Evolutionary conservation across 1,140 invertebrate genomes (phyloP), one percentile per base, ranked within the genome.

Genomic region (Mylabris phalerata): DNA sequence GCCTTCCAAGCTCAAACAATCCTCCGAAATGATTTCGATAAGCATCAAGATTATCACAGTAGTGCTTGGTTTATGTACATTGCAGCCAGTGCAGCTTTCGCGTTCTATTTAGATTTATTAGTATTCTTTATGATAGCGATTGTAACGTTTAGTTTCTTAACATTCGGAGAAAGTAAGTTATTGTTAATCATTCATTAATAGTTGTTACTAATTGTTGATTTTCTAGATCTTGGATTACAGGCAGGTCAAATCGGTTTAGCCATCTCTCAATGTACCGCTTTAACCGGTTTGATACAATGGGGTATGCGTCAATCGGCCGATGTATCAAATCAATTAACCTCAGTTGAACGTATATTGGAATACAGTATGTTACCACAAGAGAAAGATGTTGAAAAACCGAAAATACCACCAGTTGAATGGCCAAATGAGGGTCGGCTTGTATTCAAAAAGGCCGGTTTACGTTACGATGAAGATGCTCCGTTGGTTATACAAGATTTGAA

Each of bases 241-340:
- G 82, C 80, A 26, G 81, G 84, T 7, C 67, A 79, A 56, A 78
- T 82, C 0, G 81, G 81, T 51, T 66, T 82, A n/a, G 80, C 80
- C 0, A 81, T 82, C 47, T 81, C 80, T 0, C 80, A 82, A 64
- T 74, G 78, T 3, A 77, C 80, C 66, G 71, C 76, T 0, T 69
- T 82, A 65, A 78, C 79, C 3, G 78, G 78, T 40, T 73, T 80
- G 65, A 76, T 89, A 48, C 87, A 89, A 68, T 88, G 86, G 84
- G 83, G 82, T 39, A 83, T 88, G 63, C 72, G 86, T 49, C 85
- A 88, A 65, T 80, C 79, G 58, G 83, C 89, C 0, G 90, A 92
- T 72, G 86, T 91, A 38, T 81, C 88, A 50, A 92, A 89, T 72
- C 83, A 86, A 61, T 82, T 92, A 78, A 90, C 88, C 70, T 83